Percentiles rank a stretch among this genome's conserved stretches.
Conservation (phyloP, 2,888 invertebrate genomes). For the Seira musarum region DNA sequence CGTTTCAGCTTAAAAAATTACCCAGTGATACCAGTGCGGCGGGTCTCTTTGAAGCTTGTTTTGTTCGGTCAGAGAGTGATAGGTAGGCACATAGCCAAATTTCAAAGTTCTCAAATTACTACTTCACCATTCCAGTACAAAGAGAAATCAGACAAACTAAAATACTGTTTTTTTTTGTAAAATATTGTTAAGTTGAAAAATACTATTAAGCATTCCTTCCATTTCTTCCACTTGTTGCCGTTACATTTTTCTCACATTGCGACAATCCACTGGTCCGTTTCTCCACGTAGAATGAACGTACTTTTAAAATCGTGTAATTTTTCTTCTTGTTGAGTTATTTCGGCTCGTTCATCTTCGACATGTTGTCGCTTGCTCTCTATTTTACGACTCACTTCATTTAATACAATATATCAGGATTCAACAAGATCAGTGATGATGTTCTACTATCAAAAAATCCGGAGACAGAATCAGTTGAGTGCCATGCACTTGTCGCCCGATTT, state of each 20-base stretch:
- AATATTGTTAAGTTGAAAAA: not conserved
- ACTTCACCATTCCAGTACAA: constrained; percentile 10
- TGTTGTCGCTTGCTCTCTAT: constrained; percentile 8
- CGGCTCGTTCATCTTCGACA: constrained; percentile 12
- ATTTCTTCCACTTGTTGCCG: constrained; percentile 51
- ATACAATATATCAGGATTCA: not conserved
- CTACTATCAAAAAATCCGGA: not conserved
- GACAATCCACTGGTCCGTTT: not conserved
- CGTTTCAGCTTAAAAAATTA: no score
- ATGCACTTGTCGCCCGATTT: constrained; percentile 13
- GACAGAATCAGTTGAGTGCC: not conserved
- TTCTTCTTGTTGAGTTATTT: not conserved
- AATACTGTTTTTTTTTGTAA: not conserved
- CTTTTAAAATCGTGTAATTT: not conserved
- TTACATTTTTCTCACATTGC: not conserved
- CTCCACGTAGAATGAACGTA: not conserved
- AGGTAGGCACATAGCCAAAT: no score
- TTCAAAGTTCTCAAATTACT: not conserved
- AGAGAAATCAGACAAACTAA: not conserved
- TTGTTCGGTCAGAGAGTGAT: no score
- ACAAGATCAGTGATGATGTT: constrained; percentile 8
- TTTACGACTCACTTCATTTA: constrained; percentile 14
- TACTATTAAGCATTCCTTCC: constrained; percentile 34
- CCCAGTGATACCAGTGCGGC: not conserved
- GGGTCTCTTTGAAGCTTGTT: no score